Conservation (phyloP, 2,113 vertebrate species). For the Steatornis caripensis region DNA sequence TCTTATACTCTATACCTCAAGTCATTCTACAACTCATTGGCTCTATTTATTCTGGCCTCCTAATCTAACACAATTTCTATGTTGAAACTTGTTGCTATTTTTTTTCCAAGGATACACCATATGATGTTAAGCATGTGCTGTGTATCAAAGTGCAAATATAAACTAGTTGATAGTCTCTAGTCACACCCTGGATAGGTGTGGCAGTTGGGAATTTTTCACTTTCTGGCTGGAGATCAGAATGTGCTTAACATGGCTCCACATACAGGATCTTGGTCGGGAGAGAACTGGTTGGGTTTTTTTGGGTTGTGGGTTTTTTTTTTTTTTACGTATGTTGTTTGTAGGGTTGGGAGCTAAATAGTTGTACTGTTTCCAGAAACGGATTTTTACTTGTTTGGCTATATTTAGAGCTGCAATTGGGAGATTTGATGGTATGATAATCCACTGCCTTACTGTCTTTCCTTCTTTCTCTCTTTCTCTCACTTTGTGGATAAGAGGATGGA, state of each 20-base stretch:
- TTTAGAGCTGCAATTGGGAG: constrained; percentile 16
- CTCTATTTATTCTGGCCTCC: constrained; percentile 62
- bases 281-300: neutral
- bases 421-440: neutral
- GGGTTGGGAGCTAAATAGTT: constrained; percentile 29
- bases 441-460: neutral
- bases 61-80: constrained; percentile 47
- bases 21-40: constrained; percentile 37
- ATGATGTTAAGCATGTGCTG: constrained; percentile 52
- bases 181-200: constrained; percentile 65
- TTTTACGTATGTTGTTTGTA: neutral
- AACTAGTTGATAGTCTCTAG: constrained; percentile 55
- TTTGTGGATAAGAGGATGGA: neutral
- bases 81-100: constrained; percentile 68
- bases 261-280: neutral
- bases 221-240: constrained; percentile 60
- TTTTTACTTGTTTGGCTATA: constrained; percentile 57
- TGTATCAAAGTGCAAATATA: constrained; percentile 66
- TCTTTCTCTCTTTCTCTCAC: neutral
- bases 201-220: constrained; percentile 59
- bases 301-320: neutral
- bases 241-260: constrained; percentile 6
- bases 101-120: constrained; percentile 60
- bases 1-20: neutral
- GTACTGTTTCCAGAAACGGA: constrained; percentile 36